Base-by-base conservation (phyloP, 2,888 invertebrate genomes). In the Tetanocera ferruginea region DNA sequence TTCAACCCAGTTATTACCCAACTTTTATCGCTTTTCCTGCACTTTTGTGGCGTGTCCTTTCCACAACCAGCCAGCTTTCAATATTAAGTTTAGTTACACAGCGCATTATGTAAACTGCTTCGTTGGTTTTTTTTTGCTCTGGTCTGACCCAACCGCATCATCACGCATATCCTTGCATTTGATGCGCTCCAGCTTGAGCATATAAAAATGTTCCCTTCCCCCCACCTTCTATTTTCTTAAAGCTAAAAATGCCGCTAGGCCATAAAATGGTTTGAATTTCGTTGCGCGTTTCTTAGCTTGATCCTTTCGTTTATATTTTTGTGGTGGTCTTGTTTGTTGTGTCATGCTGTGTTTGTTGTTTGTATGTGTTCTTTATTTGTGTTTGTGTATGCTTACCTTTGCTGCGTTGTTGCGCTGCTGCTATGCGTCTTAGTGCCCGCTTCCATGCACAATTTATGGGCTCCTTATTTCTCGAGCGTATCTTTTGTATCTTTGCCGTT, bases 161-260 rank as follows among this genome's bases (percentile, higher is more conserved):
- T 55, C 55, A 55, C 55, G 8, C 28, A 64, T 37, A 57, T 67
- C 34, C 69, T 69, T 57, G 73, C 52, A 51, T 73, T 72, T 55
- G 76, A 79, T 79, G 62, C 66, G 73, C 72, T 62, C 31, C 71
- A 66, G 70, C 78, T 76, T 75, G 76, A 34, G 78, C 82, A 82
- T 81, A 82, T 84, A 84, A 84, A 85, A 84, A 84, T 83, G 86
- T 43, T 71, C n/a, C n/a, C n/a, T 25, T 60, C 2, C 14, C 8
- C 37, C 4, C 25, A 9, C 3, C 19, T 57, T 57, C 11, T 60
- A 28, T 60, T 28, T 19, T 60, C 14, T 74, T 85, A 82, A 85
- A 85, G 81, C 79, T 77, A 72, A 71, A 82, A 79, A 80, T 80
- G 83, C 78, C 82, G 83, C 67, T 77, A 66, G 83, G 80, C 80